phyloP scores from a whole-genome alignment of 2,113 vertebrate genomes.

The Lethenteron reissneri region DNA sequence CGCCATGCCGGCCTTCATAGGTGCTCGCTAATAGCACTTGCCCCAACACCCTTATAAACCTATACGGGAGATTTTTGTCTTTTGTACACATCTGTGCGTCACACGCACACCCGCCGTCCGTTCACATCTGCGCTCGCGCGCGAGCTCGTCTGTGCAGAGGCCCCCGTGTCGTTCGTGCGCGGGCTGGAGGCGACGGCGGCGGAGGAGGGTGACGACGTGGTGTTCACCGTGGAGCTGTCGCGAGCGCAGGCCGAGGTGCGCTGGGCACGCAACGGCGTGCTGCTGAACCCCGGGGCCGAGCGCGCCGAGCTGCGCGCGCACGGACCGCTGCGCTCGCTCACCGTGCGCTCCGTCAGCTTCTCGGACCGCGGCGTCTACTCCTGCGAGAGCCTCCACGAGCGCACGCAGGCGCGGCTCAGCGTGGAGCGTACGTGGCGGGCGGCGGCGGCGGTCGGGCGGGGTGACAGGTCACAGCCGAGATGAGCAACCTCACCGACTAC shows the following conservation, averaged over 20 bases:
- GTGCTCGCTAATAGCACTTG: no score
- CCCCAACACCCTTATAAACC: no score
- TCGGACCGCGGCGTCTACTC: constrained; percentile 61
- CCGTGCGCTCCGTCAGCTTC: constrained; percentile 36
- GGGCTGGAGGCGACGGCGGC: constrained; percentile 48
- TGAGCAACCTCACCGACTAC: no score
- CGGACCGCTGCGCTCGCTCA: constrained; percentile 33
- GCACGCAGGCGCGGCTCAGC: constrained; percentile 67
- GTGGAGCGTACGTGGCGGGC: constrained; percentile 57
- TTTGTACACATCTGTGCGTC: no score
- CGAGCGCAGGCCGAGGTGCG: constrained; percentile 37
- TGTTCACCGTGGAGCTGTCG: constrained; percentile 51
- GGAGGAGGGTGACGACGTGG: constrained; percentile 43
- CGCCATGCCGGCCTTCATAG: no score
- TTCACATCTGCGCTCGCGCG: no score
- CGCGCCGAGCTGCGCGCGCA: constrained; percentile 38
- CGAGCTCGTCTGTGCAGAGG: constrained; percentile 20
- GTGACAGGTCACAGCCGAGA: no score
- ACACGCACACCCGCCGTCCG: no score
- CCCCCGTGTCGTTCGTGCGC: constrained; percentile 42
- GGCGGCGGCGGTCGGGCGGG: no score
- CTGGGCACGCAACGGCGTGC: constrained; percentile 61
- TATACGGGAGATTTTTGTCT: no score
- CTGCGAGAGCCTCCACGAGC: constrained; percentile 79
- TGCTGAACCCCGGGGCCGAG: constrained; percentile 26